These are phyloP conservation scores for Acanthococcus lagerstroemiae DNA, from an alignment of 2,888 invertebrate species.

Conservation along the genomic window DNA sequence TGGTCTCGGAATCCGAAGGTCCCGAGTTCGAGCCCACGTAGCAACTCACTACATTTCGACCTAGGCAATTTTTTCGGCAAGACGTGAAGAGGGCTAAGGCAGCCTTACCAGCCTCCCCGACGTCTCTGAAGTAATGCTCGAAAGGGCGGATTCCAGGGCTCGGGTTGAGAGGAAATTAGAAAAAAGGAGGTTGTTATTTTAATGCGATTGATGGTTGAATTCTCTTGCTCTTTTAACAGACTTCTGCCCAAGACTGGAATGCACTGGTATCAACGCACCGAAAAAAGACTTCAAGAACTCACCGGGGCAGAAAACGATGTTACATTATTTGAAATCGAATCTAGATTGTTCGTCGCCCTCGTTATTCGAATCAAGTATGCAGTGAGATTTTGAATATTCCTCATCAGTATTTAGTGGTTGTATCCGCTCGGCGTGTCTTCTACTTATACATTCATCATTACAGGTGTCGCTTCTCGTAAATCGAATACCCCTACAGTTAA, in stretches of 20 bases:
- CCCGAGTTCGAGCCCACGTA: too few species aligned
- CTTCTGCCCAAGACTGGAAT: slow-evolving; percentile 13
- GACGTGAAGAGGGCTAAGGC: too few species aligned
- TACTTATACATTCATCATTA: neutral
- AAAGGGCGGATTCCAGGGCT: too few species aligned
- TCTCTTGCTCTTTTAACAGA: neutral
- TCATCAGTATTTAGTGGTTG: neutral
- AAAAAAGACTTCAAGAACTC: neutral
- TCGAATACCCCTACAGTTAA: neutral
- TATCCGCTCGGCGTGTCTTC: neutral
- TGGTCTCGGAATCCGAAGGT: too few species aligned
- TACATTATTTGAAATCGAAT: neutral
- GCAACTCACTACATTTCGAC: too few species aligned
- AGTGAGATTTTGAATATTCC: neutral
- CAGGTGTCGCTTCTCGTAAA: neutral
- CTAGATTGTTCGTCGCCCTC: neutral
- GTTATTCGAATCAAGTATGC: neutral
- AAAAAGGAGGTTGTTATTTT: too few species aligned
- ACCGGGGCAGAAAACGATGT: slow-evolving; percentile 3
- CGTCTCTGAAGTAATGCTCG: too few species aligned
- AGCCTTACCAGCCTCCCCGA: too few species aligned
- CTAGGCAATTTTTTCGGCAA: too few species aligned
- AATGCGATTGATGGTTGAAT: too few species aligned
- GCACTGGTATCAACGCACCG: neutral
- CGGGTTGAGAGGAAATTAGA: too few species aligned